phyloP scores from a whole-genome alignment of 1,140 invertebrate species.

The Drosophila erecta region DNA sequence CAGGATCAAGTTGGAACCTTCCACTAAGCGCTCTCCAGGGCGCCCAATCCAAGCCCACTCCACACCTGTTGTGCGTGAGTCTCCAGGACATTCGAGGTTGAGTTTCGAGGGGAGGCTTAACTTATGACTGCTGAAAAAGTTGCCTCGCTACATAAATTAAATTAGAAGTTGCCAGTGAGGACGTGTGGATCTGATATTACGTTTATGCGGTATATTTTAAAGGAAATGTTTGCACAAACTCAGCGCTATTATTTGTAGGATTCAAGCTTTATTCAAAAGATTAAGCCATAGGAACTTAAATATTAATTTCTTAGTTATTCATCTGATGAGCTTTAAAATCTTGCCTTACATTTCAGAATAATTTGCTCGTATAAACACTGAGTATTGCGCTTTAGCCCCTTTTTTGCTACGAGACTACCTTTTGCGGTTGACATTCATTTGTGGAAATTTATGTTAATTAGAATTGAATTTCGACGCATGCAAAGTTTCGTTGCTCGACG shows the following conservation, averaged over 20 bases:
- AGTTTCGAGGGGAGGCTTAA: slow-evolving; percentile 49
- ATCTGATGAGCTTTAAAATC: too few relatives aligned
- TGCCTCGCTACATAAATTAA: slow-evolving; percentile 77
- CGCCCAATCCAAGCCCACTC: slow-evolving; percentile 23
- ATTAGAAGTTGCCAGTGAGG: slow-evolving; percentile 59
- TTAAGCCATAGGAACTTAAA: too few relatives aligned
- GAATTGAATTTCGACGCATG: slow-evolving; percentile 80
- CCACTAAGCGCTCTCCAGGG: slow-evolving; percentile 54
- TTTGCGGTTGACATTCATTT: slow-evolving; percentile 81
- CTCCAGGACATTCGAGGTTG: background rate
- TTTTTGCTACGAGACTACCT: slow-evolving; percentile 21
- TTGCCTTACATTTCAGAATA: too few relatives aligned
- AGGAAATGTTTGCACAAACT: background rate
- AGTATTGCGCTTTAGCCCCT: slow-evolving; percentile 11
- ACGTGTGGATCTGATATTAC: slow-evolving; percentile 21
- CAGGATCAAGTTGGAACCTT: slow-evolving; percentile 40
- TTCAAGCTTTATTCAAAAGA: too few relatives aligned
- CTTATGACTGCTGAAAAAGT: slow-evolving; percentile 78
- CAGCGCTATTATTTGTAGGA: too few relatives aligned
- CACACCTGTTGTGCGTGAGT: slow-evolving; percentile 57
- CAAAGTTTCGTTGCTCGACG: slow-evolving; percentile 60
- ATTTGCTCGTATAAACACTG: background rate
- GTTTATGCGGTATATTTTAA: background rate
- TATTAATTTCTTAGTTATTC: too few relatives aligned
- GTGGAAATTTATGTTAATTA: slow-evolving; percentile 83